phyloP scores from a whole-genome alignment of 2,797 vertebrate species.

The Saxicola maurus region DNA sequence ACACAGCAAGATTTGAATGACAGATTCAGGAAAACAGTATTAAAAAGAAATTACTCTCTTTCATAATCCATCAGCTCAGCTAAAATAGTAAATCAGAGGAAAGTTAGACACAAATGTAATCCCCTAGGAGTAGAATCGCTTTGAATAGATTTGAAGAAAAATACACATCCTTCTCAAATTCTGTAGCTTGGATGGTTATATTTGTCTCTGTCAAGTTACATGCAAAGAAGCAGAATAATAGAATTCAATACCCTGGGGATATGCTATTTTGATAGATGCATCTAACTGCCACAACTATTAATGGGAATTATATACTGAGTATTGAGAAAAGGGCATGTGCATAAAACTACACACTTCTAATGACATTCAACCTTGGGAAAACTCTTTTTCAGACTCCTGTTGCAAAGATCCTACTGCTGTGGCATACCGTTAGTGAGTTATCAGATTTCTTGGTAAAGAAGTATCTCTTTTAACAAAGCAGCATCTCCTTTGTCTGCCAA shows the following conservation, averaged over 20 bases:
- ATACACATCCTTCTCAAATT: slow-evolving; percentile 26
- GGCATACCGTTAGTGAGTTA: neutral
- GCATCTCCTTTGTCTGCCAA: neutral
- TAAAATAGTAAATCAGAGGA: slow-evolving; percentile 30
- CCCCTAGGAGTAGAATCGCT: neutral
- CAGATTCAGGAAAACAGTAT: slow-evolving; percentile 13
- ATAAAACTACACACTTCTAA: neutral
- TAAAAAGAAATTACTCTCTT: slow-evolving; percentile 50
- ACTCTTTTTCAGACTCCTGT: neutral
- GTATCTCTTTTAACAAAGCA: neutral
- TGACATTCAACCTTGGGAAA: neutral
- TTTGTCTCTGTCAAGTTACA: slow-evolving; percentile 41
- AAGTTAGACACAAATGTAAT: slow-evolving; percentile 28
- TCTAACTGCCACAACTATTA: neutral
- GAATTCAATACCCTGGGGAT: neutral
- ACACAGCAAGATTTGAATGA: slow-evolving; percentile 22
- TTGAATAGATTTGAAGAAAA: slow-evolving; percentile 25
- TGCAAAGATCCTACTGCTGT: neutral
- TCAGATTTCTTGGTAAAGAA: neutral
- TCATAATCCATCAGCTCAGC: slow-evolving; percentile 44
- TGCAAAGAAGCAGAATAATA: slow-evolving; percentile 26
- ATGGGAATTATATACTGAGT: neutral
- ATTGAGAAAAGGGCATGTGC: neutral
- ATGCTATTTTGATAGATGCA: slow-evolving; percentile 22
- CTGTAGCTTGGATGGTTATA: slow-evolving; percentile 12